Percentiles rank a stretch among this genome's conserved stretches.
These are phyloP conservation scores for Bruchidius siliquastri DNA, from an alignment of 2,888 invertebrate species.

Conservation along the genomic window DNA sequence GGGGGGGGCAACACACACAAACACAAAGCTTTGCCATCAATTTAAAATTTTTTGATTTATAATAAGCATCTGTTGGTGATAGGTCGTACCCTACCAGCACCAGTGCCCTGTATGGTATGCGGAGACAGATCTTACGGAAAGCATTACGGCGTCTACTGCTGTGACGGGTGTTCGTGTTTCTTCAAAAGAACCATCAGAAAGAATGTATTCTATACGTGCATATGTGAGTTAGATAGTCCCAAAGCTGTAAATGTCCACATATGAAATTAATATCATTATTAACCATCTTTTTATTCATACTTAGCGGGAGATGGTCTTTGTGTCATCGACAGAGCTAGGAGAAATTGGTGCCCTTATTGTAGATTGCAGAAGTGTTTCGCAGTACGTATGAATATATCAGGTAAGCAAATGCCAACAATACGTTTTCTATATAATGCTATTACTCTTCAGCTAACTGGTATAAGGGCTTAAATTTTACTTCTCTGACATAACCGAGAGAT, in stretches of 20 bases:
- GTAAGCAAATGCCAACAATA: too few relatives aligned
- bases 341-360: slow-evolving; percentile 87
- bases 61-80: slow-evolving; percentile 7
- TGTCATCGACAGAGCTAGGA: slow-evolving; percentile 71
- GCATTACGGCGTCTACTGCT: slow-evolving; percentile 79
- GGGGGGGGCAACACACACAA: too few relatives aligned
- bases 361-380: slow-evolving; percentile 72
- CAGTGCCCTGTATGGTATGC: slow-evolving; percentile 71
- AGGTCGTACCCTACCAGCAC: slow-evolving; percentile 56
- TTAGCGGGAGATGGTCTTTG: slow-evolving; percentile 69
- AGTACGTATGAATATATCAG: slow-evolving; percentile 73
- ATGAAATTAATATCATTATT: not conserved
- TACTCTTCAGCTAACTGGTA: not conserved
- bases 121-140: slow-evolving; percentile 80
- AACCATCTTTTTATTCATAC: not conserved
- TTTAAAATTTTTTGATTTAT: too few relatives aligned
- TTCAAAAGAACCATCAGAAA: slow-evolving; percentile 79
- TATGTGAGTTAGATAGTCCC: slow-evolving; percentile 53
- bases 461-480: too few relatives aligned
- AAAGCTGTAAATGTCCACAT: too few relatives aligned
- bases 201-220: slow-evolving; percentile 70
- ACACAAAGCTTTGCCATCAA: too few relatives aligned
- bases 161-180: slow-evolving; percentile 87
- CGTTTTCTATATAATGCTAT: not conserved
- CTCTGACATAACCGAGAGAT: too few relatives aligned